Base-by-base conservation (phyloP, 2,113 vertebrate species). In the Hyperopisus bebe region DNA sequence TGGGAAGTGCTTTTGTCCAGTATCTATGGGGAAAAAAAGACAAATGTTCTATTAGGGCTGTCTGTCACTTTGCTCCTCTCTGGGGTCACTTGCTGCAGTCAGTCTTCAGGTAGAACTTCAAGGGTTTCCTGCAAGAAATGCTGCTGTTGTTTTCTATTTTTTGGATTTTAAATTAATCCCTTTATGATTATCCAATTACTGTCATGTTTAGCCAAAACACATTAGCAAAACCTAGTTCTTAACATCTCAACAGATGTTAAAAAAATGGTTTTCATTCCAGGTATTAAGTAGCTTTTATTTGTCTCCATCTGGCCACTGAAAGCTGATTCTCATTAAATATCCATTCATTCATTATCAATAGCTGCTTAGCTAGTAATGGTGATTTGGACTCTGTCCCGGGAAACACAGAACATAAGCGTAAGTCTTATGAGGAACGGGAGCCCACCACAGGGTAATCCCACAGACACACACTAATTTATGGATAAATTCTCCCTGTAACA, bases 121-220 rank as follows among this genome's bases (percentile, higher is more conserved):
- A 35, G 35, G 35, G 5, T 35, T 15, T 42, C 35, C 74, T 80
- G 74, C 74, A 80, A 39, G 35, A 80, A 42, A 80, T 35, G 21
- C 74, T 42, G 35, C 74, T 39, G 74, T 80, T 42, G 74, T 42
- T 35, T 80, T 35, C 17, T 17, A 11, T 39, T 80, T 42, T 80
- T 80, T 42, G 74, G 74, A 80, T 80, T 86, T 47, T 86, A 47
- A 86, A 27, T 86, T 27, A 86, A 86, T 86, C 44, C 83, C 83
- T 50, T 86, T 55, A 50, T 87, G 50, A 31, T 84, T 87, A 87
- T 35, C 47, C 27, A 87, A 31, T 86, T 50, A 15, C 47, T 47
- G 15, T 86, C 46, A 51, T 55, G 85, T 87, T 27, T 80, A 39
- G 74, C 74, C 74, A 80, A 55, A 39, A 80, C 11, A 80, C 74